Base-by-base conservation (phyloP, 2,888 invertebrate genomes). In the Eristalis intricaria region DNA sequence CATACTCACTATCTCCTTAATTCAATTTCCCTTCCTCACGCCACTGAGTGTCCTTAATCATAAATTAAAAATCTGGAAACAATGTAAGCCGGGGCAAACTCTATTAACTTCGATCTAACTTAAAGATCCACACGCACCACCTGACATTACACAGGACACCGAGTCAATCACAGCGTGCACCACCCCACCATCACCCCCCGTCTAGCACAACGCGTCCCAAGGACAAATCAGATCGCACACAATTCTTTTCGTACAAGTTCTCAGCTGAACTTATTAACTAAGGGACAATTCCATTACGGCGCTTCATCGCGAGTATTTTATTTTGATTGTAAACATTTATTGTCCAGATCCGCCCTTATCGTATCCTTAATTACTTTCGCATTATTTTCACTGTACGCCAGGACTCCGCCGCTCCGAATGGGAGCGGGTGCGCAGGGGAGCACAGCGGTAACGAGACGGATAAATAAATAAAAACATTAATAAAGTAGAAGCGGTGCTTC, bases 271-370 rank as follows among this genome's bases (percentile, higher is more conserved):
- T 83, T 83, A 61, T 73, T 68, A 66, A 73, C 71, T 60, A 83
- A 84, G 73, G 74, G 74, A 84, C 78, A 74, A 78, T 84, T 68
- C 78, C 74, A 78, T 84, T 73, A 82, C 64, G 64, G 40, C 60
- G 69, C 65, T 65, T 70, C 76, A 78, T 69, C 22, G 68, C 58
- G 78, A 69, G 78, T 73, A 73, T 84, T 83, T 84, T 78, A 78
- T 70, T 78, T 68, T 77, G 32, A 84, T 69, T 84, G 84, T 82
- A 78, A 84, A 84, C 84, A 84, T 84, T 78, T 78, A 84, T 84
- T 84, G 75, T 75, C 64, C 71, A 68, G 78, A 79, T 83, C 83
- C 79, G 70, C 79, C 75, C 75, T 83, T 79, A 79, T 83, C 78
- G 78, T 61, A 61, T 79, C 64, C 78, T 87, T 79, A 87, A 87